Base-by-base conservation (phyloP, 2,888 invertebrate species). In the Sarcophaga rosellei region DNA sequence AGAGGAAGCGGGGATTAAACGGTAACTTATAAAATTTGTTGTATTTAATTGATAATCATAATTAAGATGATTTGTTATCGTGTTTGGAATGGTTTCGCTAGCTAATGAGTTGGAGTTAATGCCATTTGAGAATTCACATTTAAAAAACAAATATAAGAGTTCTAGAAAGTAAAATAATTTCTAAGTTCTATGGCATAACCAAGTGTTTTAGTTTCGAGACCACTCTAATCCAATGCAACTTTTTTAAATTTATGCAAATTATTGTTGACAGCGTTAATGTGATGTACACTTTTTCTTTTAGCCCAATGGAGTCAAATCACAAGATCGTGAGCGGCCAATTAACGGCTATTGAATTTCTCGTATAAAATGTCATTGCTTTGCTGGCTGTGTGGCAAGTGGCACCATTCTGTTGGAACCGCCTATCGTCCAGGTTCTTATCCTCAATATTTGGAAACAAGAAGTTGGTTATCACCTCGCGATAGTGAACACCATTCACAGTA, bases 41-140 rank as follows among this genome's bases (percentile, higher is more conserved):
- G 12, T 62, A 61, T 77, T 47, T 21, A 45, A 72, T 84, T 86
- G 53, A 78, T 86, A 66, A 84, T 81, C 78, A 63, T 17, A 59
- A 20, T 72, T 89, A 88, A 87, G 86, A 81, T 81, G 84, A 86
- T 89, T 87, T 89, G 90, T 92, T 93, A 93, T 93, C 93, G 92
- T 90, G 93, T 92, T 93, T 93, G 92, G 92, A 93, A 93, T 93
- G 93, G 93, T 92, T 93, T 93, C 93, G 93, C 90, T 92, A 91
- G 92, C 93, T 93, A 93, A 93, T 90, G 89, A 88, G 89, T 87
- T 89, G 83, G 81, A 81, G 77, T 75, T 79, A 81, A 86, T 85
- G 88, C 84, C 87, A 76, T 81, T 79, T 61, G 44, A 12, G 17
- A 82, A 74, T 86, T 70, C 59, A 57, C 61, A 75, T 66, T 59